A percentile compares a stretch with the other conserved stretches of the same genome.
Conservation (phyloP, 1,140 invertebrate genomes). For the Brachystomella parvula region DNA sequence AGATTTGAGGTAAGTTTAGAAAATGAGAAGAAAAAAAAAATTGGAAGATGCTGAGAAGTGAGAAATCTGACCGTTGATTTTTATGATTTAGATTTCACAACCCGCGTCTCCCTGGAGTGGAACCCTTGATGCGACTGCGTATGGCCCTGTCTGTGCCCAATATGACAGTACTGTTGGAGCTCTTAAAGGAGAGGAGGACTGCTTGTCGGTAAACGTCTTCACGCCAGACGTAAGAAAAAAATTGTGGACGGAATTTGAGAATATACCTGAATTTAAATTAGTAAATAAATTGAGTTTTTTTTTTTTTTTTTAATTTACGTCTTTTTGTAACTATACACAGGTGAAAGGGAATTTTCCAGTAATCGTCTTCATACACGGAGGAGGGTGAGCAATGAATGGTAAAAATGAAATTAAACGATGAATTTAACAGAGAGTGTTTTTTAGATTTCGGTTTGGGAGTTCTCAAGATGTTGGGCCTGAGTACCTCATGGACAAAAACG, state of each 20-base stretch:
- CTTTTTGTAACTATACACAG: too few species aligned
- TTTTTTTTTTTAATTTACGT: not conserved
- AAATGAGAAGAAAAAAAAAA: not conserved
- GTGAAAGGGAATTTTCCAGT: not conserved
- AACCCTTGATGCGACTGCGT: too few species aligned
- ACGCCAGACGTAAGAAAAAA: not conserved
- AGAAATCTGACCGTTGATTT: not conserved
- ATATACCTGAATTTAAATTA: not conserved
- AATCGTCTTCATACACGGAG: not conserved
- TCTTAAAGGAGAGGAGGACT: too few species aligned
- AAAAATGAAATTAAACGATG: not conserved
- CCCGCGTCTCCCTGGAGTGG: constrained; percentile 42
- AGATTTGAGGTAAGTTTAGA: constrained; percentile 9
- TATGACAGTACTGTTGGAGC: too few species aligned
- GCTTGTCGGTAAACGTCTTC: not conserved
- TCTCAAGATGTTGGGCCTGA: not conserved
- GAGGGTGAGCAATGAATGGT: not conserved
- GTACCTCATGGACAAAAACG: not conserved
- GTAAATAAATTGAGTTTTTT: not conserved
- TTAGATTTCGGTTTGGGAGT: not conserved
- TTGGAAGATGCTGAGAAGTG: too few species aligned
- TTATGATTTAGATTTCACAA: constrained; percentile 39
- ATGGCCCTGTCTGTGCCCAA: too few species aligned
- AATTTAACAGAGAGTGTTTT: not conserved
- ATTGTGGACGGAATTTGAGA: too few species aligned